Evolutionary conservation across 2,888 invertebrate genomes (phyloP), one percentile per base, ranked within the genome.

Genomic region (Brassicogethes aeneus): DNA sequence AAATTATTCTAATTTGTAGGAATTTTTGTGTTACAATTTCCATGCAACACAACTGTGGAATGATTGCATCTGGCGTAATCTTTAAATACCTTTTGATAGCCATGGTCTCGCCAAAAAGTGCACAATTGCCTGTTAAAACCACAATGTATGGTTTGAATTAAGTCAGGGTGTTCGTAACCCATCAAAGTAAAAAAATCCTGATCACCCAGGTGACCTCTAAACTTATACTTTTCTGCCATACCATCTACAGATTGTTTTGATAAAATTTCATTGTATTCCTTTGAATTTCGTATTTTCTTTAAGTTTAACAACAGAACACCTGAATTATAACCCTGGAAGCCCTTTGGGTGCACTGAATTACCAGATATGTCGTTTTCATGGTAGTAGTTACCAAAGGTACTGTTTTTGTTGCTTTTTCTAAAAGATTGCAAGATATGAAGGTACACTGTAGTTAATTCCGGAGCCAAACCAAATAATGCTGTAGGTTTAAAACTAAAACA

Each of bases 41-140:
- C 84, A 63, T 87, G 85, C 64, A 82, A 80, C 34, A 85, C 68
- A 57, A 80, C 76, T 13, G 79, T 72, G 43, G 74, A 70, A 33
- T 76, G 76, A 41, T 75, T 69, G 59, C 88, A 89, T 37, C 72
- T 71, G 50, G 79, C 80, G 67, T 86, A 89, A 46, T 74, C 67
- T 48, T 80, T 75, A 61, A 87, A 88, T 30, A 85, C 75, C 51
- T 80, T 77, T 17, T 73, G 71, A 52, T 85, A 85, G 0, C 85
- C 85, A 51, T 83, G 79, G 48, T 80, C 77, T 54, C 75, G 72
- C 87, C 87, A 89, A 86, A 86, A 88, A 0, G 76, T 76, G 60
- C 88, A 89, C 41, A 89, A 65, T 61, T 89, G 88, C 37, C 85
- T 70, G 64, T 89, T 89, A 80, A 87, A 88, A 2, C 76, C 75